phyloP scores from a whole-genome alignment of 2,113 vertebrate species.

The Ciconia boyciana region DNA sequence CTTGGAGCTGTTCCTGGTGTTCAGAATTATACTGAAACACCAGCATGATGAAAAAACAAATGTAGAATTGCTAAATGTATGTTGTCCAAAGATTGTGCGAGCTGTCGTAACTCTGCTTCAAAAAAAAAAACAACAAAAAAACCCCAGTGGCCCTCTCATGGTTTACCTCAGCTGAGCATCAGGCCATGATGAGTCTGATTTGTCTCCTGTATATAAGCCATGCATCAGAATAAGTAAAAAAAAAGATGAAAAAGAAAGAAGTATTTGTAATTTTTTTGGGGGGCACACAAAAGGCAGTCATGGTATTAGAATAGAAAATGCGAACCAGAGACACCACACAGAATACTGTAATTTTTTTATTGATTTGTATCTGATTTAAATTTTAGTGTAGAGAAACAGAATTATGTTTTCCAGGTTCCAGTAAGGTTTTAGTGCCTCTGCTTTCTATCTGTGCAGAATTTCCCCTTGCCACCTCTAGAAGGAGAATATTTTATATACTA shows the following conservation, averaged over 20 bases:
- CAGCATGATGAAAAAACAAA: conserved; percentile 47
- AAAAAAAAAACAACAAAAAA: background rate
- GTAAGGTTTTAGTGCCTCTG: conserved; percentile 1
- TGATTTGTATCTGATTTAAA: conserved; percentile 1
- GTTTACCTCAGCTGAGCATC: background rate
- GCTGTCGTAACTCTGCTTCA: background rate
- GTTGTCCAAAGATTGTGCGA: background rate
- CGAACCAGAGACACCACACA: background rate
- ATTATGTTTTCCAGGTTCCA: background rate
- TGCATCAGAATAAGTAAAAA: background rate
- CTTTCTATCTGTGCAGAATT: background rate
- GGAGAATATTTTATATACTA: conserved; percentile 19
- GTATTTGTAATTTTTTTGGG: background rate
- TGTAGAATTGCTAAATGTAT: conserved; percentile 39
- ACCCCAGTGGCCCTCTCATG: background rate
- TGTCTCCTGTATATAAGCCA: background rate
- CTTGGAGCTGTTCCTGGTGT: background rate
- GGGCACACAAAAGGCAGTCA: background rate
- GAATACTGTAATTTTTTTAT: background rate
- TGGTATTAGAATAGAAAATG: background rate
- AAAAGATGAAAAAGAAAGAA: background rate
- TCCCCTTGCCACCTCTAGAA: background rate
- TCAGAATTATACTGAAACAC: conserved; percentile 31
- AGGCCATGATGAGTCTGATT: background rate
- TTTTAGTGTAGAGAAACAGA: background rate